phyloP scores from a whole-genome alignment of 2,888 invertebrate genomes.

The Ypsolopha scabrella region DNA sequence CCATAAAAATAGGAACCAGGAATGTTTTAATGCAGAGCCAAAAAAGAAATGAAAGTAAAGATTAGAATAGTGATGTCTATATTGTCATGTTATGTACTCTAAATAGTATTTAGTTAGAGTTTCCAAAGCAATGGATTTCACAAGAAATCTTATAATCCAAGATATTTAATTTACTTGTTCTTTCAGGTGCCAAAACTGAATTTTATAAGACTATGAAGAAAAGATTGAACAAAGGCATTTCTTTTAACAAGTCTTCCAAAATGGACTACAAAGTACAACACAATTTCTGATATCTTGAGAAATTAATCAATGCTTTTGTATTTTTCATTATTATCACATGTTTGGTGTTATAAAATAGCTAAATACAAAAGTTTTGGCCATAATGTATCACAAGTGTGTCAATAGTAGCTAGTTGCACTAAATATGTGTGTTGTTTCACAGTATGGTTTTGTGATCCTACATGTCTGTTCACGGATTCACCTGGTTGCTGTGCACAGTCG shows the following conservation, averaged over 20 bases:
- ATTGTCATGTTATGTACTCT: too few species aligned
- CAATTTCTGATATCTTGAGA: neutral
- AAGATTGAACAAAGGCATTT: neutral
- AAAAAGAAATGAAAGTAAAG: too few species aligned
- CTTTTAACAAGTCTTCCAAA: neutral
- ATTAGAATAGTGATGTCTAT: too few species aligned
- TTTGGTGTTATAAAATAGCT: too few species aligned
- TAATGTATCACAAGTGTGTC: too few species aligned
- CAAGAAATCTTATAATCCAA: neutral
- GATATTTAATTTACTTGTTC: neutral
- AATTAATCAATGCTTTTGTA: too few species aligned
- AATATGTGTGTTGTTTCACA: constrained; percentile 36
- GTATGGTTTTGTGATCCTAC: constrained; percentile 45
- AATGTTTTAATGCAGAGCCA: too few species aligned
- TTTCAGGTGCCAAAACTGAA: neutral
- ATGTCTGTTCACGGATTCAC: constrained; percentile 56
- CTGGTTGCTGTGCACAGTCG: constrained; percentile 34
- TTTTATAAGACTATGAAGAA: neutral
- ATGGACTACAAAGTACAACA: constrained; percentile 1
- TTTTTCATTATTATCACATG: too few species aligned
- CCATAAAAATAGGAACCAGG: too few species aligned
- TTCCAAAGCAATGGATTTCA: neutral
- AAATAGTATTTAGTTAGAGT: neutral
- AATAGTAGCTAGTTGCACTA: neutral
- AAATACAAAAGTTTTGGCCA: too few species aligned